Percentiles rank a stretch among this genome's conserved stretches.
phyloP scores from a whole-genome alignment of 1,140 invertebrate species.

The Goniozus legneri region DNA sequence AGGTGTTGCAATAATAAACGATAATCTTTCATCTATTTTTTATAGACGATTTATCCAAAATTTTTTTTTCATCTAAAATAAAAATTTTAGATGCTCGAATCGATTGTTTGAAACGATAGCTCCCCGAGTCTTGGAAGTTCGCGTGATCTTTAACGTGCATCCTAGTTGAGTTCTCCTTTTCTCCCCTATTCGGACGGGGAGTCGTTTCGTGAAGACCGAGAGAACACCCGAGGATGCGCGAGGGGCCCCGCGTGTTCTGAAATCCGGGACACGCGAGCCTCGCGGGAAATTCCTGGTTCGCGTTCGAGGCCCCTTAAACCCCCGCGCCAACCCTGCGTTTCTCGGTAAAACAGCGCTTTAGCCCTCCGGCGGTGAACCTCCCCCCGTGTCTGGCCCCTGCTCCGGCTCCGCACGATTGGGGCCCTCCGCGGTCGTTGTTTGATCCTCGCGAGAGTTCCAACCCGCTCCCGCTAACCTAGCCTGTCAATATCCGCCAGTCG shows the following conservation, averaged over 20 bases:
- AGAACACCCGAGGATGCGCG: slow-evolving; percentile 41
- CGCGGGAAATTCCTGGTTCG: slow-evolving; percentile 52
- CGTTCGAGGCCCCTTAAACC: no score
- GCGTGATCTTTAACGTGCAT: slow-evolving; percentile 41
- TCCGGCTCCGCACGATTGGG: not conserved
- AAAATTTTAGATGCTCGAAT: no score
- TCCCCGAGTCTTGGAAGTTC: no score
- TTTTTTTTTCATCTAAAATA: no score
- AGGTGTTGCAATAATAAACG: no score
- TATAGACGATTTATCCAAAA: no score
- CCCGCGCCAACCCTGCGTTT: slow-evolving; percentile 23
- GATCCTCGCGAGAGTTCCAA: no score
- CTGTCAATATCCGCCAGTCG: no score
- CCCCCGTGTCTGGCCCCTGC: slow-evolving; percentile 31
- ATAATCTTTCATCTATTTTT: no score
- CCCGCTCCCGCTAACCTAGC: no score
- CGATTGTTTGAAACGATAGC: no score
- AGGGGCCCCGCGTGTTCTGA: slow-evolving; percentile 43
- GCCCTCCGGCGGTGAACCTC: slow-evolving; percentile 30
- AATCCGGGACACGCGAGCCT: slow-evolving; percentile 54
- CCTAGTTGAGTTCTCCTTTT: slow-evolving; percentile 29
- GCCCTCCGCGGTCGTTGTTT: no score
- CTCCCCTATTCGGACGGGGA: not conserved
- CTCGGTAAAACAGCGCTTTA: slow-evolving; percentile 39
- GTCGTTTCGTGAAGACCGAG: slow-evolving; percentile 25